Evolutionary conservation across 2,888 invertebrate genomes (phyloP).

Genomic region (Cheilosia vernalis): DNA sequence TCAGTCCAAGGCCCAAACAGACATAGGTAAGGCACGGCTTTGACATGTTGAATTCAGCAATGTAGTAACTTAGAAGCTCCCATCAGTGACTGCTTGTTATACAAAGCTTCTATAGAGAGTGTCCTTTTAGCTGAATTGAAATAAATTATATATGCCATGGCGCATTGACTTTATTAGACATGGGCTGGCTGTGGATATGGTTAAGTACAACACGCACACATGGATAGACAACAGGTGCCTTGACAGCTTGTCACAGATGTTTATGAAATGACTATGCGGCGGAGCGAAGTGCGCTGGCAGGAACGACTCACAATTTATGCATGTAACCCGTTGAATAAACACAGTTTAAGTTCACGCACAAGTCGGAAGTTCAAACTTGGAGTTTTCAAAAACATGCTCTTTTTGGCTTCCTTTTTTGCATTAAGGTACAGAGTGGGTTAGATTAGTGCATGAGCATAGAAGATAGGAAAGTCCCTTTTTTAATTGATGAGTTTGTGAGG

Average conservation of each 20-base stretch:
- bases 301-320: background rate
- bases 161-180: slow-evolving; percentile 12
- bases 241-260: background rate
- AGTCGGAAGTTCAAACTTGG: too few relatives aligned
- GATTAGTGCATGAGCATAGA: too few relatives aligned
- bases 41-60: slow-evolving; percentile 7
- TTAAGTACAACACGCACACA: background rate
- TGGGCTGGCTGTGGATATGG: background rate
- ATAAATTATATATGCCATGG: slow-evolving; percentile 3
- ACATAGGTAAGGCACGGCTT: background rate
- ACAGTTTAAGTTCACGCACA: too few relatives aligned
- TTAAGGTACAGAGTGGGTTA: too few relatives aligned
- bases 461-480: too few relatives aligned
- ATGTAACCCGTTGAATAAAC: too few relatives aligned
- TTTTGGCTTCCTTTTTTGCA: too few relatives aligned
- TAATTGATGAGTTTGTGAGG: too few relatives aligned
- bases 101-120: background rate
- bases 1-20: background rate
- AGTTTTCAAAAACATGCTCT: too few relatives aligned
- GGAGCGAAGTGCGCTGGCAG: background rate
- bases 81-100: too few relatives aligned
- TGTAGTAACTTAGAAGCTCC: background rate
- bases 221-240: slow-evolving; percentile 21
- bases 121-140: slow-evolving; percentile 12
- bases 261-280: background rate